Percentiles rank a stretch among this genome's conserved stretches.
Conservation (phyloP, 1,140 invertebrate species). For the Pseudomyrmex concolor region DNA sequence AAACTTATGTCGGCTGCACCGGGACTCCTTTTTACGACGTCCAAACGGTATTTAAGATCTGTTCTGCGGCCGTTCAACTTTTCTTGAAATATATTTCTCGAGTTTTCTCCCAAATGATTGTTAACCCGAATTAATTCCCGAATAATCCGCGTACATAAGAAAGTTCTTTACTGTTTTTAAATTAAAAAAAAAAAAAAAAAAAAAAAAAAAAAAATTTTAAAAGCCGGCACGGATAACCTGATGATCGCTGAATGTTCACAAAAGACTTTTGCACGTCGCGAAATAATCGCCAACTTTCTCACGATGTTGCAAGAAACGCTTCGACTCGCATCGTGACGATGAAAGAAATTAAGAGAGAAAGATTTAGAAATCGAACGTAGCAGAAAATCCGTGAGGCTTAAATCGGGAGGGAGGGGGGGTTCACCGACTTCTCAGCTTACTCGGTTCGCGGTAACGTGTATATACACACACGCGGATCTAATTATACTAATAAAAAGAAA, state of each 20-base stretch:
- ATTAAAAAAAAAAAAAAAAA: not conserved
- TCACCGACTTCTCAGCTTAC: slow-evolving; percentile 1
- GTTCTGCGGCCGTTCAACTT: not conserved
- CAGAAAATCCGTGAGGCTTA: not conserved
- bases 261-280: not conserved
- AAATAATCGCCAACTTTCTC: slow-evolving; percentile 4
- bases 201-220: not conserved
- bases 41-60: slow-evolving; percentile 9
- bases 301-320: slow-evolving; percentile 16
- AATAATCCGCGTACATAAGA: not conserved
- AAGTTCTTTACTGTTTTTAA: not conserved
- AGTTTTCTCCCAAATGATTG: not conserved
- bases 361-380: slow-evolving; percentile 35
- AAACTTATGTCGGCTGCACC: not conserved
- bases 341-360: slow-evolving; percentile 21
- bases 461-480: not conserved
- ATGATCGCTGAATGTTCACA: slow-evolving; percentile 2
- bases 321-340: not conserved
- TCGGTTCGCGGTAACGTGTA: not conserved
- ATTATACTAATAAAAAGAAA: slow-evolving; percentile 41
- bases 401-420: too few relatives aligned
- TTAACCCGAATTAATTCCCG: not conserved
- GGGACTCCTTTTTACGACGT: not conserved
- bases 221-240: not conserved
- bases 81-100: not conserved